Conservation (phyloP, 1,140 invertebrate genomes). For the Melanaphis sacchari region DNA sequence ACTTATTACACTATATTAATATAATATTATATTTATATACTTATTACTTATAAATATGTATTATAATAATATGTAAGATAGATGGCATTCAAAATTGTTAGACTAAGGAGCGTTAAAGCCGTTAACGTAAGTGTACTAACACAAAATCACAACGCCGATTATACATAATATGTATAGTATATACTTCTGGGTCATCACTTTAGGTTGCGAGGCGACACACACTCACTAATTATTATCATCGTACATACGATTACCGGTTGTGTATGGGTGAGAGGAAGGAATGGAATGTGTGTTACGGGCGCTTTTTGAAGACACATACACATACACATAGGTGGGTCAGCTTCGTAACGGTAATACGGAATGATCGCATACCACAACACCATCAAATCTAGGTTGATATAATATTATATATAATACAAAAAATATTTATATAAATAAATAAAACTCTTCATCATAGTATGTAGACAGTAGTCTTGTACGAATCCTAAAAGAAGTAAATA, state of each 20-base stretch:
- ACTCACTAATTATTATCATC: conserved; percentile 45
- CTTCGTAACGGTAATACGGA: conserved; percentile 53
- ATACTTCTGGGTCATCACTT: conserved; percentile 22
- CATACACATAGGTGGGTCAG: conserved; percentile 48
- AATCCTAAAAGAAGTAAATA: not conserved
- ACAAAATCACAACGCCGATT: not conserved
- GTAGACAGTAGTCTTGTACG: too few species aligned
- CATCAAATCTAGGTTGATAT: conserved; percentile 51
- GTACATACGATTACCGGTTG: conserved; percentile 26
- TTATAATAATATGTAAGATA: not conserved
- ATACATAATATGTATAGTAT: not conserved
- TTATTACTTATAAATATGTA: too few species aligned
- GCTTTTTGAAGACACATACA: conserved; percentile 37
- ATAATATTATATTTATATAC: not conserved
- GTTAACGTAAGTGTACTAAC: not conserved
- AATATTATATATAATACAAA: not conserved
- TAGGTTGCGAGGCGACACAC: not conserved
- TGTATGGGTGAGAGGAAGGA: conserved; percentile 32
- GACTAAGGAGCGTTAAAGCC: not conserved
- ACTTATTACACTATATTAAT: not conserved
- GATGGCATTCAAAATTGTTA: not conserved
- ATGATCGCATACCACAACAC: conserved; percentile 53
- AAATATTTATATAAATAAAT: not conserved
- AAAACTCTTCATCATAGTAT: not conserved
- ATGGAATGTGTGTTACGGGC: conserved; percentile 54